A percentile compares a stretch with the other conserved stretches of the same genome.
Evolutionary conservation across 2,888 invertebrate species (phyloP).

Genomic region (Sinotaia quadrata): DNA sequence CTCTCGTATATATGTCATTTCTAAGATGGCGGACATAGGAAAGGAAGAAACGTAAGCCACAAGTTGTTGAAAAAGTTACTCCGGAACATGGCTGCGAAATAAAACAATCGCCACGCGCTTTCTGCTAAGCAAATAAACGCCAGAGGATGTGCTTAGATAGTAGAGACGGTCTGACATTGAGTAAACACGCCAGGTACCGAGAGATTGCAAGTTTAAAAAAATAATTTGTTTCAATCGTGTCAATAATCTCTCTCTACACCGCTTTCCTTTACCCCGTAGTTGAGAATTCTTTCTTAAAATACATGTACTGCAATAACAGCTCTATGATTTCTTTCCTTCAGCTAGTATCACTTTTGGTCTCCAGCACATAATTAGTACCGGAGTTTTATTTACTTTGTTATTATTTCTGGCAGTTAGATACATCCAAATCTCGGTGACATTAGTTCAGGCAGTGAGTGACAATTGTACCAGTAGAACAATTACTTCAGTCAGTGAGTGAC

Average conservation of each 20-base stretch:
- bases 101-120: conserved; percentile 28
- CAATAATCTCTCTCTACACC: conserved; percentile 2
- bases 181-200: conserved; percentile 19
- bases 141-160: conserved; percentile 4
- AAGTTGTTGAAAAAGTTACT: conserved; percentile 28
- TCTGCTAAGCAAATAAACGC: conserved; percentile 23
- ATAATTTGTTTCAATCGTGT: conserved; percentile 6
- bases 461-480: too few relatives aligned
- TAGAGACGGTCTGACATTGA: conserved; percentile 21
- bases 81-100: conserved; percentile 26
- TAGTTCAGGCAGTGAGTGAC: too few relatives aligned
- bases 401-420: too few relatives aligned
- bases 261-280: background rate
- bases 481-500: too few relatives aligned
- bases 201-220: conserved; percentile 17
- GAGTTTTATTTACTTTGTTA: too few relatives aligned
- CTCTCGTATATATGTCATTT: background rate
- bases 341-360: too few relatives aligned
- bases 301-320: too few relatives aligned
- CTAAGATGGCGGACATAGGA: conserved; percentile 16
- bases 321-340: too few relatives aligned
- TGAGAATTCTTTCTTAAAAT: too few relatives aligned
- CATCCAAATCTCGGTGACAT: too few relatives aligned
- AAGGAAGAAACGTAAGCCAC: conserved; percentile 12
- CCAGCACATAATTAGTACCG: too few relatives aligned